Evolutionary conservation across 2,113 vertebrate species (phyloP).

Genomic region (Takifugu flavidus): DNA sequence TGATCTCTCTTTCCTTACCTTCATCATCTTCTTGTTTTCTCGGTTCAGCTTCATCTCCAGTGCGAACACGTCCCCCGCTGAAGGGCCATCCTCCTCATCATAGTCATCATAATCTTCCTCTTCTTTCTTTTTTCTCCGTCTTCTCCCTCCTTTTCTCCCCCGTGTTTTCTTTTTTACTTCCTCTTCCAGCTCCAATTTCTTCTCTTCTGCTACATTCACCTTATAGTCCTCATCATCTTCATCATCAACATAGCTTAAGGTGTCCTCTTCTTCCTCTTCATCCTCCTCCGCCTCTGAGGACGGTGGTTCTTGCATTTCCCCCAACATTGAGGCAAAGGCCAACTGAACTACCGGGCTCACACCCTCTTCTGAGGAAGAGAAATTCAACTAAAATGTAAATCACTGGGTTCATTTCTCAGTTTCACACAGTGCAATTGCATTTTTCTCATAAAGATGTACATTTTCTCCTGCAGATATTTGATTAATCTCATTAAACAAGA

Average conservation of each 20-base stretch:
- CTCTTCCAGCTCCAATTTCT: conserved; percentile 41
- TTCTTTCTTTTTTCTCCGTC: conserved; percentile 48
- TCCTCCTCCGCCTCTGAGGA: conserved; percentile 79
- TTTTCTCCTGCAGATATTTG: too few relatives aligned
- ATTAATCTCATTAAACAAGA: too few relatives aligned
- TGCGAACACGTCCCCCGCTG: conserved; percentile 91
- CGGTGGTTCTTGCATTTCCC: conserved; percentile 69
- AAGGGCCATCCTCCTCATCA: conserved; percentile 71
- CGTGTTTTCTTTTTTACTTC: conserved; percentile 4
- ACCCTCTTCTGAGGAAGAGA: conserved; percentile 76
- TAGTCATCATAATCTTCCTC: neutral
- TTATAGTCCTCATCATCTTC: conserved; percentile 52
- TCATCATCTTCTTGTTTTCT: conserved; percentile 98
- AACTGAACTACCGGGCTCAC: conserved; percentile 90
- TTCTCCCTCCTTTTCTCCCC: conserved; percentile 31
- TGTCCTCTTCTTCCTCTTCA: conserved; percentile 76
- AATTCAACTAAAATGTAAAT: neutral
- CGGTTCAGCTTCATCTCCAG: conserved; percentile 96
- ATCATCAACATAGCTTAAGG: conserved; percentile 58
- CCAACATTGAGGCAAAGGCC: conserved; percentile 93
- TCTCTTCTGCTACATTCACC: conserved; percentile 9
- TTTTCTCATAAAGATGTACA: too few relatives aligned
- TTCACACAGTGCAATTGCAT: too few relatives aligned
- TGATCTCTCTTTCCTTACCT: conserved; percentile 69
- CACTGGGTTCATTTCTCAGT: neutral